A percentile compares a stretch with the other conserved stretches of the same genome.
These are phyloP conservation scores for Polia nebulosa DNA, from an alignment of 2,888 invertebrate species.

Conservation along the genomic window DNA sequence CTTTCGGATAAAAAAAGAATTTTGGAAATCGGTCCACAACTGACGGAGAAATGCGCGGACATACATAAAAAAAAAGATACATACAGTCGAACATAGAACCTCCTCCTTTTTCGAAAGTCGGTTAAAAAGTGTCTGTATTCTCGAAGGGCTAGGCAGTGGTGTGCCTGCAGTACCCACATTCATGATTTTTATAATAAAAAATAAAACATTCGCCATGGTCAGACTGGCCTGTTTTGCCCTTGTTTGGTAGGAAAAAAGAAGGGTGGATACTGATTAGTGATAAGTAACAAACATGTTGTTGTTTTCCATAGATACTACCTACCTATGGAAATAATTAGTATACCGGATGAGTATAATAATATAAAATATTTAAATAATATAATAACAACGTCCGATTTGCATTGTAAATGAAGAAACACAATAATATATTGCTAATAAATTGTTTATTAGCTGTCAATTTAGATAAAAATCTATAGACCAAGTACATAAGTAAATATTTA, in stretches of 20 bases:
- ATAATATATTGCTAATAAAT: conserved; percentile 37
- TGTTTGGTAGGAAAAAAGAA: neutral
- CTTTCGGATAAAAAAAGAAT: no score
- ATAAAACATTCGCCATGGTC: neutral
- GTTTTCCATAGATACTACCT: conserved; percentile 24
- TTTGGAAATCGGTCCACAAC: no score
- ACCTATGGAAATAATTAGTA: no score
- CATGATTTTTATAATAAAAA: neutral
- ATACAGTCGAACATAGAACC: no score
- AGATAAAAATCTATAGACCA: conserved; percentile 25
- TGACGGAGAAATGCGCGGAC: no score
- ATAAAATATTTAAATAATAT: conserved; percentile 45
- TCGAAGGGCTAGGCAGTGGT: no score
- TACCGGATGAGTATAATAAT: conserved; percentile 29
- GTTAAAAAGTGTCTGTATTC: no score
- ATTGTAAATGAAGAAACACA: conserved; percentile 42
- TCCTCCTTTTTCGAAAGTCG: no score
- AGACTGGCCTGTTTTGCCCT: neutral
- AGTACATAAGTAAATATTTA: neutral
- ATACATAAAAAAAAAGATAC: no score
- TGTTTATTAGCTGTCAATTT: conserved; percentile 20
- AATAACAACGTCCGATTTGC: conserved; percentile 47
- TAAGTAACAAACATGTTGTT: conserved; percentile 4
- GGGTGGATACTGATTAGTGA: neutral
- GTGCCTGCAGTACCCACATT: neutral